Conservation (phyloP, 1,140 invertebrate species). For the Caenorhabditis tropicalis region DNA sequence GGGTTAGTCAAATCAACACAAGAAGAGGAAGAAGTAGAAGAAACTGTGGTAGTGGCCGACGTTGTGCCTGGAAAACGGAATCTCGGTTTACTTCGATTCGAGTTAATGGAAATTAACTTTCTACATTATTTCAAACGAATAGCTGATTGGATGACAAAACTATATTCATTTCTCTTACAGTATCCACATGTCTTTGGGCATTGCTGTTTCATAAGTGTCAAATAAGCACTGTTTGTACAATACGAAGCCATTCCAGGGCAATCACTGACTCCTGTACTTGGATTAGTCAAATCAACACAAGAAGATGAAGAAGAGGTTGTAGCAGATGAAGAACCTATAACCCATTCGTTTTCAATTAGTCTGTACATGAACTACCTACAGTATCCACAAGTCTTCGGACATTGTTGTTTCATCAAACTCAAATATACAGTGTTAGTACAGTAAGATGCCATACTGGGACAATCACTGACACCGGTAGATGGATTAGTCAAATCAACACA, state of each 20-base stretch:
- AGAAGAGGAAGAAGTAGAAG: neutral
- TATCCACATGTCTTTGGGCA: slow-evolving; percentile 10
- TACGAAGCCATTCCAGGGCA: neutral
- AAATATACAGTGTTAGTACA: slow-evolving; percentile 48
- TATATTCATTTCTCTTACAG: neutral
- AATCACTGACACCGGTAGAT: slow-evolving; percentile 6
- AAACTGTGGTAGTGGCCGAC: neutral
- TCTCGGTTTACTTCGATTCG: no score
- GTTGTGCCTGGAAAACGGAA: neutral
- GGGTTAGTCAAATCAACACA: slow-evolving; percentile 25
- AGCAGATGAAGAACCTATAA: neutral
- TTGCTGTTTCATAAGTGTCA: neutral
- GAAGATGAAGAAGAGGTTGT: neutral
- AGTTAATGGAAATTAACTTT: no score
- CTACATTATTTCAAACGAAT: no score
- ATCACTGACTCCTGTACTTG: neutral
- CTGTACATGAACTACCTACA: no score
- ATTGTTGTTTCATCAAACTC: slow-evolving; percentile 48
- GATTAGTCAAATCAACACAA: neutral
- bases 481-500: slow-evolving; percentile 31
- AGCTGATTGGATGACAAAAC: no score
- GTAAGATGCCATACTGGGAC: slow-evolving; percentile 19
- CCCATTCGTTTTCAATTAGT: no score
- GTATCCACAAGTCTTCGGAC: slow-evolving; percentile 49
- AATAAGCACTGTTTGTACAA: neutral